Evolutionary conservation across 2,797 vertebrate species (phyloP).

Genomic region (Syngnathus acus): DNA sequence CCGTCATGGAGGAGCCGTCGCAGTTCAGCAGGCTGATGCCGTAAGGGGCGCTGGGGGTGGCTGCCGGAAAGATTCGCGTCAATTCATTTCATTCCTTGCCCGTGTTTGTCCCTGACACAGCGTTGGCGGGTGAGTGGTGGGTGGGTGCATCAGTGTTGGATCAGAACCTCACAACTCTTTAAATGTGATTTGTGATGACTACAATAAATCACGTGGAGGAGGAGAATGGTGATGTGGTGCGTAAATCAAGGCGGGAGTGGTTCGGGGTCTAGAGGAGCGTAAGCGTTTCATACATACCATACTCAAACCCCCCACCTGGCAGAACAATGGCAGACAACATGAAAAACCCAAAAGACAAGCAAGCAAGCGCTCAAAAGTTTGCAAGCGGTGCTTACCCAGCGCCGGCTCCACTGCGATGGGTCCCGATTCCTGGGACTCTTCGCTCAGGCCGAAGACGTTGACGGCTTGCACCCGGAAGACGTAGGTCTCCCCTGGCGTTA

Average conservation of each 20-base stretch:
- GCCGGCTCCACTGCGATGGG: slow-evolving; percentile 84
- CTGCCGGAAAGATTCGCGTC: slow-evolving; percentile 51
- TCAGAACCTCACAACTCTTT: neutral
- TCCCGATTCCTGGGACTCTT: slow-evolving; percentile 89
- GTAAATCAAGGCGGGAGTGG: no score
- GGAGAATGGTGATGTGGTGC: neutral
- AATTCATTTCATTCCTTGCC: neutral
- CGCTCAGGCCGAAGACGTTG: slow-evolving; percentile 83
- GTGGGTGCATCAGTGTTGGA: neutral
- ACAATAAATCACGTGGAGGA: neutral
- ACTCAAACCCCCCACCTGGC: slow-evolving; percentile 52
- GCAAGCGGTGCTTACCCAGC: slow-evolving; percentile 71
- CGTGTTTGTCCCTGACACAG: no score
- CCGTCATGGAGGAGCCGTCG: slow-evolving; percentile 83
- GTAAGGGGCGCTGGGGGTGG: slow-evolving; percentile 81
- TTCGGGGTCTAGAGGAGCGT: neutral
- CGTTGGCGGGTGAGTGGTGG: neutral
- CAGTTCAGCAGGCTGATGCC: slow-evolving; percentile 85
- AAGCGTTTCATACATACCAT: slow-evolving; percentile 56
- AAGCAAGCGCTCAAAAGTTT: neutral
- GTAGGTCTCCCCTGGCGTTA: slow-evolving; percentile 84
- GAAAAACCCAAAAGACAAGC: neutral
- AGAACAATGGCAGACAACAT: slow-evolving; percentile 27
- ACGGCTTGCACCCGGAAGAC: slow-evolving; percentile 89
- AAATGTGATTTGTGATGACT: neutral